phyloP scores from a whole-genome alignment of 2,888 invertebrate genomes.

The Gandaritis pyraliata region DNA sequence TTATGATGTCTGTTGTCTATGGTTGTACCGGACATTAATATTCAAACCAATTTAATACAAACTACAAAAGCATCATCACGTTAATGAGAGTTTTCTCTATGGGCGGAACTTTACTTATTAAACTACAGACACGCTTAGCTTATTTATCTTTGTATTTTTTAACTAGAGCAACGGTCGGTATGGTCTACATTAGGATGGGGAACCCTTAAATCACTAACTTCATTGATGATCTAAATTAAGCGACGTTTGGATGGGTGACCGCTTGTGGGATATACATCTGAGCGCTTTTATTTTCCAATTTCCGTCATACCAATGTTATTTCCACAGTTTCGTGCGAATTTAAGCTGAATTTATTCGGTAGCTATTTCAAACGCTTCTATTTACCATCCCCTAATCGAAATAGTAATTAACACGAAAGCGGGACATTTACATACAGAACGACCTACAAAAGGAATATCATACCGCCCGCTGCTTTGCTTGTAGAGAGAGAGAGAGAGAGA shows the following conservation, averaged over 20 bases:
- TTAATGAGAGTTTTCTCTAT: slow-evolving; percentile 9
- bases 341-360: not conserved
- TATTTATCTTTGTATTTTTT: not conserved
- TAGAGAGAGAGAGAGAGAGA: too few relatives aligned
- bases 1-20: not conserved
- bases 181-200: not conserved
- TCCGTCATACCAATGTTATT: not conserved
- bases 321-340: slow-evolving; percentile 1
- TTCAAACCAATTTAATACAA: slow-evolving; percentile 16
- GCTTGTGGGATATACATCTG: too few relatives aligned
- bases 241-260: too few relatives aligned
- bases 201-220: not conserved
- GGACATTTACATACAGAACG: slow-evolving; percentile 27
- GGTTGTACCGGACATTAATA: slow-evolving; percentile 5
- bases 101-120: slow-evolving; percentile 15
- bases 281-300: not conserved
- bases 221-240: too few relatives aligned
- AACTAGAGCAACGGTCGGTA: not conserved
- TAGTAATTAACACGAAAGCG: slow-evolving; percentile 36
- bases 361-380: slow-evolving; percentile 4
- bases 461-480: not conserved
- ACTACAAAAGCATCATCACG: not conserved
- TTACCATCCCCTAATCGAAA: slow-evolving; percentile 31
- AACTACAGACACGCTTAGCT: not conserved
- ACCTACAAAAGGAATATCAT: not conserved